Evolutionary conservation across 2,888 invertebrate species (phyloP).

Genomic region (Plagodis pulveraria): DNA sequence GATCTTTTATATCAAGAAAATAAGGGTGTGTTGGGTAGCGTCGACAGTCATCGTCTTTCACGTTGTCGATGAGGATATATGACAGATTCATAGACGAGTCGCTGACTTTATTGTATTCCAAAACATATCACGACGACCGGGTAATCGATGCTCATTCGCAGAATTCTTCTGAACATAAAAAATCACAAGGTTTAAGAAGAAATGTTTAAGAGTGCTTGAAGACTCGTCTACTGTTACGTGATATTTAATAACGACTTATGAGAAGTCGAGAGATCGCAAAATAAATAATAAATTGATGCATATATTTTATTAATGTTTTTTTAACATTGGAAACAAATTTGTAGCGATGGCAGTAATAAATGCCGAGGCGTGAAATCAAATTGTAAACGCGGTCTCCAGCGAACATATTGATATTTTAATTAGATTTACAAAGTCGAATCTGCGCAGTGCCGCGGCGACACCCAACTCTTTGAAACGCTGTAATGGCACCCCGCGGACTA

Average conservation of each 20-base stretch:
- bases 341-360: slow-evolving; percentile 43
- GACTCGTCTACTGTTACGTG: not conserved
- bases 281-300: no score
- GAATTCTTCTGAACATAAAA: slow-evolving; percentile 37
- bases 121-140: slow-evolving; percentile 60
- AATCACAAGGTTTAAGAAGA: slow-evolving; percentile 17
- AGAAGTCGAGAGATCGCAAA: no score
- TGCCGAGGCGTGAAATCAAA: slow-evolving; percentile 80
- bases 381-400: slow-evolving; percentile 77
- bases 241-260: no score
- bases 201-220: not conserved
- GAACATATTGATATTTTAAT: slow-evolving; percentile 85
- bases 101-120: slow-evolving; percentile 70
- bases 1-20: slow-evolving; percentile 59
- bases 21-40: slow-evolving; percentile 63
- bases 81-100: slow-evolving; percentile 66
- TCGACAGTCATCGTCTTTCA: slow-evolving; percentile 62
- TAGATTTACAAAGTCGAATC: slow-evolving; percentile 82
- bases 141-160: slow-evolving; percentile 63
- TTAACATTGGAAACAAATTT: not conserved
- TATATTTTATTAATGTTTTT: no score
- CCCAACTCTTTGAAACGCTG: slow-evolving; percentile 81
- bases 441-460: slow-evolving; percentile 70
- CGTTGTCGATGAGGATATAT: slow-evolving; percentile 58
- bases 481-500: slow-evolving; percentile 83